Percentiles rank a stretch among this genome's conserved stretches.
phyloP scores from a whole-genome alignment of 2,113 vertebrate species.

The Plecturocebus donacophilus region DNA sequence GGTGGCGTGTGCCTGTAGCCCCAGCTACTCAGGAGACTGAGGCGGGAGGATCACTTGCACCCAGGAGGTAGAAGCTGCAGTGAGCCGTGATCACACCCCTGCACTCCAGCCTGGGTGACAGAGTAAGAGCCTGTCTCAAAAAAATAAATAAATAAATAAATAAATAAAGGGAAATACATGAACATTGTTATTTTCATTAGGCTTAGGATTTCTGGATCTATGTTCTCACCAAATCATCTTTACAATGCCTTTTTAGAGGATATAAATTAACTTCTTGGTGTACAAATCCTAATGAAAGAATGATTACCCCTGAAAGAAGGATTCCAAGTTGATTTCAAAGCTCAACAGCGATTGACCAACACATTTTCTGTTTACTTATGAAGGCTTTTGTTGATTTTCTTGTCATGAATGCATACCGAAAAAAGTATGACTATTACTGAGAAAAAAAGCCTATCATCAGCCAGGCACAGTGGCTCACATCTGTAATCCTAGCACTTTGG shows the following conservation, averaged over 20 bases:
- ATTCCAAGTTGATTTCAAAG: not conserved
- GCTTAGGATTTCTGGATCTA: not conserved
- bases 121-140: no score
- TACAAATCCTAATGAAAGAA: not conserved
- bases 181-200: conserved; percentile 8
- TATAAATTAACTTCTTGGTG: not conserved
- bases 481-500: no score
- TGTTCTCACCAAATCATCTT: not conserved
- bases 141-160: no score
- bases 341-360: not conserved
- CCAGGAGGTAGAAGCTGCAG: no score
- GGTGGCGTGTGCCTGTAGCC: no score
- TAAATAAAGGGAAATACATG: not conserved
- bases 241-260: not conserved
- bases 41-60: no score
- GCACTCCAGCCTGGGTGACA: no score
- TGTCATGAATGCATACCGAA: not conserved
- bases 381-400: not conserved
- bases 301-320: not conserved
- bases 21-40: no score
- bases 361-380: not conserved
- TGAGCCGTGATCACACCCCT: no score
- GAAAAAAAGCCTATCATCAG: not conserved
- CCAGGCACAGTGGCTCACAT: no score
- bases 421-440: conserved; percentile 20